Evolutionary conservation across 2,113 vertebrate genomes (phyloP).

Genomic region (Tauraco erythrolophus): DNA sequence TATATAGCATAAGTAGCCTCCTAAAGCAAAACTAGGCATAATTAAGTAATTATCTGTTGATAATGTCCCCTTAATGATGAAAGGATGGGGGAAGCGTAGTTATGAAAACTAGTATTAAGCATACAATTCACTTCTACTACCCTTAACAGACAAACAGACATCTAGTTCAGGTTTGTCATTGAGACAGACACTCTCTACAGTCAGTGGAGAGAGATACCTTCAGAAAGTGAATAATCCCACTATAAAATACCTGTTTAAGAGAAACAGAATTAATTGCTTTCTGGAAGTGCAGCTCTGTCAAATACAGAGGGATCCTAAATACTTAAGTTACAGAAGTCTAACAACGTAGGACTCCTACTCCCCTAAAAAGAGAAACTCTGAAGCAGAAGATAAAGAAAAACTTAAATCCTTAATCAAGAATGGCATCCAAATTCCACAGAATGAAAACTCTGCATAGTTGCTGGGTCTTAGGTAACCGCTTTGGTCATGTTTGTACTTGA

Average conservation of each 20-base stretch:
- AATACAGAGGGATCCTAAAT: background rate
- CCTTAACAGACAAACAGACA: background rate
- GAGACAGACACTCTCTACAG: background rate
- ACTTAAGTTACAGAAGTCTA: background rate
- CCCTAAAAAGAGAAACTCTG: background rate
- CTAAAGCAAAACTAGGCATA: background rate
- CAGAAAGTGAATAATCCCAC: background rate
- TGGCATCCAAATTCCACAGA: background rate
- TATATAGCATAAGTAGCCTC: background rate
- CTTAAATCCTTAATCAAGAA: background rate
- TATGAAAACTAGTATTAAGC: background rate
- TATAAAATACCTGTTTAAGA: background rate
- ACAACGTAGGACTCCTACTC: background rate
- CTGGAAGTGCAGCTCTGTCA: background rate
- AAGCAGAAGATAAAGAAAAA: background rate
- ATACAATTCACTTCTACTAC: background rate
- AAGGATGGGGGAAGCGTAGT: background rate
- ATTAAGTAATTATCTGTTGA: background rate
- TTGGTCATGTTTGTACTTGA: slow-evolving; percentile 46
- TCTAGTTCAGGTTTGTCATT: background rate
- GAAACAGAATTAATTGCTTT: background rate
- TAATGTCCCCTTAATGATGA: background rate
- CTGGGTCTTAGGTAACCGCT: background rate
- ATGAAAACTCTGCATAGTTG: background rate
- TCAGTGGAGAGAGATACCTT: background rate